Evolutionary conservation across 2,113 vertebrate species (phyloP), one percentile per base, ranked within the genome.

Genomic region (Pteronura brasiliensis): DNA sequence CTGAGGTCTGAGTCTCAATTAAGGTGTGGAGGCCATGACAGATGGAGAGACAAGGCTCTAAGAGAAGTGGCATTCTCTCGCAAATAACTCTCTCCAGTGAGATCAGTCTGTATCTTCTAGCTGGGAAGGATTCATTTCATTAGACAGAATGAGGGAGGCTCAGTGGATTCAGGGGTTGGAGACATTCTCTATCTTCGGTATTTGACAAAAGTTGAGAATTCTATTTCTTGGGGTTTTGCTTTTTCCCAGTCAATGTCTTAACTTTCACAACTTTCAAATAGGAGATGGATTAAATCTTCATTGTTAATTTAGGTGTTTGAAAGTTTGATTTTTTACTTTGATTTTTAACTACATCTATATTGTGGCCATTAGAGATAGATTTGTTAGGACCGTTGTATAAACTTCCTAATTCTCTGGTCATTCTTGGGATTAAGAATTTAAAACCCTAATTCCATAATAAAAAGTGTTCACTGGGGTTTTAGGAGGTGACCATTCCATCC

Each of bases 261-360:
- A 88, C 27, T 84, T 90, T 83, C 18, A 39, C 21, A 57, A 44
- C 13, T 36, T 96, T 97, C 44, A 95, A 91, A 77, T 47, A 80
- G 90, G 21, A 84, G 3, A 6, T 34, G 36, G 5, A 34, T 69
- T 79, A 74, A 71, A 65, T 1, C 23, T 74, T 74, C n/a, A 47
- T 6, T 74, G 12, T 80, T 84, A 84, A 65, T 47, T 57, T 23
- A 90, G 20, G 29, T 65, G 67, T 86, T n/a, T 80, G 34, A 36
- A 72, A 59, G 4, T 88, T 84, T 44, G 5, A 18, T 15, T 34
- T 77, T n/a, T 82, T 31, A 3, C 18, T 88, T 47, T 90, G 20
- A 71, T 39, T 85, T 94, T 85, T 29, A 4, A 93, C 31, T n/a
- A 52, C 2, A 52, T 65, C 49, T 71, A 2, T 31, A 82, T 5